Evolutionary conservation across 2,797 vertebrate species (phyloP).

Genomic region (Eutrigla gurnardus): DNA sequence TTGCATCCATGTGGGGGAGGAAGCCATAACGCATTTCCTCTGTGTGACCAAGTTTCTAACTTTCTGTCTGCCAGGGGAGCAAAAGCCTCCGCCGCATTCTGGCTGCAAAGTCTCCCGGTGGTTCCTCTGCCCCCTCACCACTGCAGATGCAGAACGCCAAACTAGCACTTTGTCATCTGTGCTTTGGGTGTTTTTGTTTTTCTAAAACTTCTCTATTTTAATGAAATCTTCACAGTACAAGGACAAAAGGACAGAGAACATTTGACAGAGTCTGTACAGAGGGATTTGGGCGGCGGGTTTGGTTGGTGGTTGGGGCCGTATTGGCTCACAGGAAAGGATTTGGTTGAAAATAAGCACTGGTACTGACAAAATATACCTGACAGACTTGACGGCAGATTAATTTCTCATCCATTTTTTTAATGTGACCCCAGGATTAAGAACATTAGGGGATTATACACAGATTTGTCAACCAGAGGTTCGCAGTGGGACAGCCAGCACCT

Average conservation of each 20-base stretch:
- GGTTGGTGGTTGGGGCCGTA: slow-evolving; percentile 37
- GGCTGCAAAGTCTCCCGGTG: slow-evolving; percentile 42
- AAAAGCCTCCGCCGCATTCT: slow-evolving; percentile 25
- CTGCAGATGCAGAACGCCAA: slow-evolving; percentile 34
- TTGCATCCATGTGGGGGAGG: slow-evolving; percentile 61
- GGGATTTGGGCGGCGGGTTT: slow-evolving; percentile 66
- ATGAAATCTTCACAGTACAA: slow-evolving; percentile 61
- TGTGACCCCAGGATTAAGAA: slow-evolving; percentile 82
- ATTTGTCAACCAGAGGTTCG: slow-evolving; percentile 75
- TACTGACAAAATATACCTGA: slow-evolving; percentile 77
- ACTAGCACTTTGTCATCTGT: slow-evolving; percentile 35
- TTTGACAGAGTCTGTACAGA: slow-evolving; percentile 37
- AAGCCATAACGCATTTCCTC: slow-evolving; percentile 48
- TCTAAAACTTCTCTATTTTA: slow-evolving; percentile 37
- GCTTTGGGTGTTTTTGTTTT: slow-evolving; percentile 40
- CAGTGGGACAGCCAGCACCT: slow-evolving; percentile 74
- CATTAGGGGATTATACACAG: slow-evolving; percentile 80
- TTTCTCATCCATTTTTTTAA: slow-evolving; percentile 82
- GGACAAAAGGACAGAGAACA: slow-evolving; percentile 64
- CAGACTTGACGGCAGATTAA: slow-evolving; percentile 82
- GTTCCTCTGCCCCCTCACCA: slow-evolving; percentile 9
- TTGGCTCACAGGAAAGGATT: slow-evolving; percentile 65
- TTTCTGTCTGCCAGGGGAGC: slow-evolving; percentile 48
- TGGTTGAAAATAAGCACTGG: slow-evolving; percentile 71
- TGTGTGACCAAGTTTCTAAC: slow-evolving; percentile 59